Evolutionary conservation across 2,888 invertebrate species (phyloP).

Genomic region (Limnephilus rhombicus): DNA sequence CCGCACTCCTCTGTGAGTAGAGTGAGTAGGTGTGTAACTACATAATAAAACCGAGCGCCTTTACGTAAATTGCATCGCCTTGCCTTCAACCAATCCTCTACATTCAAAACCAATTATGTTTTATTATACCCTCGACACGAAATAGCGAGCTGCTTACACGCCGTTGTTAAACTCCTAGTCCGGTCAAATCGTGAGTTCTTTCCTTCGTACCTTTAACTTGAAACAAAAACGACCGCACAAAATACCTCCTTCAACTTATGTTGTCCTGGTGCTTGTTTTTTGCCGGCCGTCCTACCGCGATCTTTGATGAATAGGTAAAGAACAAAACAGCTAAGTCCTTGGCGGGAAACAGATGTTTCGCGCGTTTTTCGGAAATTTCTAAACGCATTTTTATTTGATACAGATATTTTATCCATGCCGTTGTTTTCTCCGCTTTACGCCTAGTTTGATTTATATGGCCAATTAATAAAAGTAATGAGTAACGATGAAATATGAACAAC

Average conservation of each 20-base stretch:
- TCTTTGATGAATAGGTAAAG: slow-evolving; percentile 63
- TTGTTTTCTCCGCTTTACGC: slow-evolving; percentile 41
- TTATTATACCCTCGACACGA: slow-evolving; percentile 71
- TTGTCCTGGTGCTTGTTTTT: slow-evolving; percentile 30
- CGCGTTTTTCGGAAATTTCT: slow-evolving; percentile 55
- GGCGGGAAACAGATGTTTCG: slow-evolving; percentile 64
- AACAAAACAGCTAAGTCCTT: slow-evolving; percentile 7
- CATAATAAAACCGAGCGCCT: slow-evolving; percentile 40
- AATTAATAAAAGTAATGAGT: slow-evolving; percentile 53
- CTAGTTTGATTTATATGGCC: slow-evolving; percentile 52
- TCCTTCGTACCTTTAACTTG: slow-evolving; percentile 64
- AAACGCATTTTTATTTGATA: slow-evolving; percentile 54
- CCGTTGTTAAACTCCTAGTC: slow-evolving; percentile 58
- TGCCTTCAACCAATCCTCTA: slow-evolving; percentile 73
- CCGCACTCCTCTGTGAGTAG: background rate
- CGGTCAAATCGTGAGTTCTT: slow-evolving; percentile 66
- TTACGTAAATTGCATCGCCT: slow-evolving; percentile 63
- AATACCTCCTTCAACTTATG: slow-evolving; percentile 34
- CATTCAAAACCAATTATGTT: slow-evolving; percentile 78
- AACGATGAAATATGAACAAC: slow-evolving; percentile 53
- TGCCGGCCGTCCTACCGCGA: slow-evolving; percentile 27
- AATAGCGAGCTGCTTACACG: slow-evolving; percentile 60
- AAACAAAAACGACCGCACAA: slow-evolving; percentile 49
- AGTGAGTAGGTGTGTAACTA: slow-evolving; percentile 20
- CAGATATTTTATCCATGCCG: slow-evolving; percentile 54